phyloP scores from a whole-genome alignment of 2,888 invertebrate genomes.

The Noctua fimbriata region DNA sequence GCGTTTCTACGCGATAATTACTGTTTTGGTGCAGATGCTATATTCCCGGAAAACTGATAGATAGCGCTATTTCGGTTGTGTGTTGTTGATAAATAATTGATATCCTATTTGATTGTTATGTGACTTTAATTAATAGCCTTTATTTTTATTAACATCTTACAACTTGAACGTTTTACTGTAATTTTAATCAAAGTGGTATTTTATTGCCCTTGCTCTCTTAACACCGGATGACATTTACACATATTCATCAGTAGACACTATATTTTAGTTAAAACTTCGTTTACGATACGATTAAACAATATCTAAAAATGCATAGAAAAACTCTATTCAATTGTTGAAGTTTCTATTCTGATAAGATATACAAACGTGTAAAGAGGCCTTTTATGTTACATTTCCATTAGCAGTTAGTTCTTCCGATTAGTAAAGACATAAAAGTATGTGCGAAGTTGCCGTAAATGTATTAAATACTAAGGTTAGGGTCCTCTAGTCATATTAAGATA shows the following conservation, averaged over 20 bases:
- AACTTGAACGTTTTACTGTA: too few species aligned
- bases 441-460: neutral
- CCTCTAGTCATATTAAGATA: neutral
- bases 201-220: too few species aligned
- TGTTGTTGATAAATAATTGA: neutral
- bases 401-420: conserved; percentile 6
- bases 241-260: too few species aligned
- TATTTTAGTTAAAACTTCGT: neutral
- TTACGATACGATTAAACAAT: neutral
- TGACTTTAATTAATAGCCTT: too few species aligned
- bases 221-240: too few species aligned
- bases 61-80: neutral
- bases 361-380: neutral
- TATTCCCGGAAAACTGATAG: neutral
- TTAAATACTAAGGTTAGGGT: neutral
- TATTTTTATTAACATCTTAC: neutral
- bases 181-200: too few species aligned
- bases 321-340: neutral
- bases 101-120: neutral
- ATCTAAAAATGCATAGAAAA: neutral
- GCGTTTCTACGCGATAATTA: neutral
- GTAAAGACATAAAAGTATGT: conserved; percentile 18
- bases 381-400: neutral
- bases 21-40: neutral
- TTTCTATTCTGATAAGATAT: neutral